phyloP scores from a whole-genome alignment of 2,797 vertebrate genomes.

The Pseudopleuronectes americanus region DNA sequence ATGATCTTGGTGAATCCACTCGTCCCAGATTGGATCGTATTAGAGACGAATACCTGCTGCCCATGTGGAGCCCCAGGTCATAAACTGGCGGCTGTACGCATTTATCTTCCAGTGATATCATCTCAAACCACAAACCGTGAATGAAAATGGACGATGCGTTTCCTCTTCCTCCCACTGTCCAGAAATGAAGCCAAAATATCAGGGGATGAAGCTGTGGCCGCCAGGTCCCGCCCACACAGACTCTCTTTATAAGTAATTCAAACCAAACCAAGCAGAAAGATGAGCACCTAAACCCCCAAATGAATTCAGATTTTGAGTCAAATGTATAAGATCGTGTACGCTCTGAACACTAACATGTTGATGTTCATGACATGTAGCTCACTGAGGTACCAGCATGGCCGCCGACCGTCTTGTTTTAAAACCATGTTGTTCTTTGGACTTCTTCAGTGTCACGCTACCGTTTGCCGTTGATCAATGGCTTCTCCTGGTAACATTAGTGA shows the following conservation, averaged over 20 bases:
- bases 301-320: no score
- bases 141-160: no score
- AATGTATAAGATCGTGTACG: no score
- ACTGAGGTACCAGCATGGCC: neutral
- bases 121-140: no score
- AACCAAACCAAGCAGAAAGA: no score
- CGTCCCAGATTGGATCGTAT: neutral
- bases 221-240: no score
- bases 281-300: no score
- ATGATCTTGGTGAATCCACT: neutral
- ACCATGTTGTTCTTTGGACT: neutral
- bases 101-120: neutral
- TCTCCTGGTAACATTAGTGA: constrained; percentile 17
- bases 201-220: no score
- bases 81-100: neutral
- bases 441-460: neutral
- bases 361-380: neutral
- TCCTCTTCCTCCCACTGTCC: no score
- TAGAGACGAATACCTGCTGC: no score
- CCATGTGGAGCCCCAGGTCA: neutral
- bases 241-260: no score
- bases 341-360: neutral
- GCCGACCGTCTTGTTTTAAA: neutral
- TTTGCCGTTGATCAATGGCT: constrained; percentile 15
- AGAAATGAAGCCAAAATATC: no score